Evolutionary conservation across 2,888 invertebrate species (phyloP), one percentile per base, ranked within the genome.

Genomic region (Trachelus tabidus): DNA sequence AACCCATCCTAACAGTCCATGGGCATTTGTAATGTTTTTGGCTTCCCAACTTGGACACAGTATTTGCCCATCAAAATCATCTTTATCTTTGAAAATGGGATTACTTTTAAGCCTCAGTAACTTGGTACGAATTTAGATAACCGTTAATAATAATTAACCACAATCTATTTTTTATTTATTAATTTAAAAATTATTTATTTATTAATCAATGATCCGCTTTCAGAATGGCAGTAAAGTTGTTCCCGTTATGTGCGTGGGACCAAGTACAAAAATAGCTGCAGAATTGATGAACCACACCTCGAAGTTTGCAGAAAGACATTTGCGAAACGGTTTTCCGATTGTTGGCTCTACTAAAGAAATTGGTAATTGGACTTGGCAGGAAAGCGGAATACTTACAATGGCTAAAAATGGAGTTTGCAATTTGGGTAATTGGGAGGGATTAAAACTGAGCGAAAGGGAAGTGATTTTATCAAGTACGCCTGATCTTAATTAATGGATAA

Each of bases 371-470:
- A 75, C 73, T 73, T 85, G 85, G 85, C 79, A 82, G 12, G 81
- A 83, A 75, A 82, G 81, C 33, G 86, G 85, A 30, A 81, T 84
- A 12, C 81, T 86, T 11, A 75, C 83, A 37, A 76, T 79, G 76
- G 84, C 85, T 11, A 81, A 79, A 69, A 81, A 81, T 4, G 87
- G 87, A 12, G 83, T 86, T 33, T 86, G 83, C 76, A 76, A 81
- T 68, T 74, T 85, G 4, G 86, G 84, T 30, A 82, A 87, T 77
- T 82, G 86, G 79, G 81, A 82, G 30, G 78, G 74, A 68, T 82
- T 83, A 73, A 82, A 81, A 75, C 73, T 78, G 23, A 80, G 81
- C 12, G 78, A 82, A 73, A 79, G 76, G 73, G 79, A 79, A 31
- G 75, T 78, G 68, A 34, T 80, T 40, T 40, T 23, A 56, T 56